Conservation (phyloP, 2,113 vertebrate genomes). For the Prietella phreatophila region DNA sequence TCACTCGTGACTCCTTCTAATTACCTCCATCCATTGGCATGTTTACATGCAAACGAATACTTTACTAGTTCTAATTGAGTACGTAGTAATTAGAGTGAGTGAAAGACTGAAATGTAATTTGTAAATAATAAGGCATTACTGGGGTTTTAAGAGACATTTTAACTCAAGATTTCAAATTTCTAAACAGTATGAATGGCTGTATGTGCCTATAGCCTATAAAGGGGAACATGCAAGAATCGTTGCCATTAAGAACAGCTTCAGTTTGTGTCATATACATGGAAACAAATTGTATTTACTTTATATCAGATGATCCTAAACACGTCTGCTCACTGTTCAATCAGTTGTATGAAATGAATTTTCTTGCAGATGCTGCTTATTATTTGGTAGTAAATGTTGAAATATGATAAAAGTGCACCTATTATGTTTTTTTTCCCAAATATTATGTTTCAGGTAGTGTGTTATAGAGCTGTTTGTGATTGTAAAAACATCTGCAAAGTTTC, state of each 20-base stretch:
- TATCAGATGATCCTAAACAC: neutral
- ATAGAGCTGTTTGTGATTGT: no score
- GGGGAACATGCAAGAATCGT: neutral
- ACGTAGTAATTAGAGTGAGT: neutral
- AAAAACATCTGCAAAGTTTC: no score
- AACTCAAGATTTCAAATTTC: neutral
- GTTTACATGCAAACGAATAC: neutral
- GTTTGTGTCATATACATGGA: neutral
- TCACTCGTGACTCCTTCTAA: constrained; percentile 36
- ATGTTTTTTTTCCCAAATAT: no score
- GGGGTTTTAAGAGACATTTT: neutral
- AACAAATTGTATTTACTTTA: neutral
- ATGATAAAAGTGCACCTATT: no score
- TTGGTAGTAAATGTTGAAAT: neutral
- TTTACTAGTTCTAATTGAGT: neutral
- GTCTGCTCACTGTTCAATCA: neutral
- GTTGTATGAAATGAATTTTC: neutral
- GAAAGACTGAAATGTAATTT: neutral
- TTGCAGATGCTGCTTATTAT: neutral
- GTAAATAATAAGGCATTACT: neutral
- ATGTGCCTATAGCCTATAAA: neutral
- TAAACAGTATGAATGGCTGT: neutral
- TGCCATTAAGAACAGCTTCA: neutral
- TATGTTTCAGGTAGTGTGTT: no score
- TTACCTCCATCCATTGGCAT: neutral